A percentile compares a stretch with the other conserved stretches of the same genome.
Conservation (phyloP, 2,888 invertebrate species). For the Drosophila colorata region DNA sequence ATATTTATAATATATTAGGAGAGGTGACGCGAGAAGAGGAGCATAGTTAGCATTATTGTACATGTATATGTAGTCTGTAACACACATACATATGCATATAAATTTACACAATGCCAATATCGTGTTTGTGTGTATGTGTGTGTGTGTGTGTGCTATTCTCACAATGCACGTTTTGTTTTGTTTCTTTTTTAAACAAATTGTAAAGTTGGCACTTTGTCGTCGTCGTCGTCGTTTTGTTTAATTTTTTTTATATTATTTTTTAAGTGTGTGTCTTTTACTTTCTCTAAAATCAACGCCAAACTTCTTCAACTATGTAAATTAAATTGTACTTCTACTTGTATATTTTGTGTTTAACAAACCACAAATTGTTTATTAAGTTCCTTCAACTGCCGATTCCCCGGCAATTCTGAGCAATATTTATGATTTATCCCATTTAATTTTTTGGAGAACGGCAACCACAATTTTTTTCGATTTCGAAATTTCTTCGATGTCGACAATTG, state of each 20-base stretch:
- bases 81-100: conserved; percentile 25
- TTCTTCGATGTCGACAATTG: conserved; percentile 59
- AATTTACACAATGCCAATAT: conserved; percentile 30
- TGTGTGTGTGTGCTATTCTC: conserved; percentile 22
- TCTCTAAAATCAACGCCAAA: conserved; percentile 38
- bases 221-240: conserved; percentile 24
- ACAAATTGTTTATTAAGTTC: conserved; percentile 70
- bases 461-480: conserved; percentile 41
- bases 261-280: conserved; percentile 13
- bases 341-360: conserved; percentile 50
- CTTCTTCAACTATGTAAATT: conserved; percentile 29
- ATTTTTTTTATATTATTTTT: conserved; percentile 5
- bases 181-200: conserved; percentile 54
- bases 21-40: conserved; percentile 27
- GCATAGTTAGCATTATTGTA: conserved; percentile 77
- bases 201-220: conserved; percentile 62
- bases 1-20: conserved; percentile 46
- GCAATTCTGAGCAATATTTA: conserved; percentile 70
- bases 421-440: conserved; percentile 42
- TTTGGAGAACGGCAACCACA: conserved; percentile 32
- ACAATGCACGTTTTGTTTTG: conserved; percentile 30
- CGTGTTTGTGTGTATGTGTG: conserved; percentile 13
- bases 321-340: conserved; percentile 43
- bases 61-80: conserved; percentile 61
- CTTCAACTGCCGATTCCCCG: conserved; percentile 53